Evolutionary conservation across 2,113 vertebrate genomes (phyloP).

Genomic region (Aspiorhynchus laticeps): DNA sequence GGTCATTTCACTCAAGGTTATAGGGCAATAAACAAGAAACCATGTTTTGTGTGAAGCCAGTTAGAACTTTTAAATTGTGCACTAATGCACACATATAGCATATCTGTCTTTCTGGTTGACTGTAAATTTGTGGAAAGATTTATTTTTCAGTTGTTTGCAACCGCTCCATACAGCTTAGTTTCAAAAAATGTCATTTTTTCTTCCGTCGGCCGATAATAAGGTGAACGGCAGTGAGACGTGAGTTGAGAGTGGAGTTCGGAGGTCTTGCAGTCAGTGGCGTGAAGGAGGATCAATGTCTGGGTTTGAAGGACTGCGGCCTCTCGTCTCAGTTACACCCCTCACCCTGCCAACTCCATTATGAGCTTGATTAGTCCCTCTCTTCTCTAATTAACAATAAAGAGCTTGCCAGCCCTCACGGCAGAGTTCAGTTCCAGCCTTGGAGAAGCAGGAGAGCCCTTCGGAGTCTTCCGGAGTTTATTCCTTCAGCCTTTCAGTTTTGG

Average conservation of each 20-base stretch:
- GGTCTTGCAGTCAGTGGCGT: neutral
- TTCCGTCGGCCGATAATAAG: neutral
- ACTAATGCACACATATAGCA: neutral
- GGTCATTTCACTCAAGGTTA: too few species aligned
- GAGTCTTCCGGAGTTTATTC: neutral
- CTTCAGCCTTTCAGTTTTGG: neutral
- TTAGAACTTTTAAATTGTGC: neutral
- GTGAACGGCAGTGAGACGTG: neutral
- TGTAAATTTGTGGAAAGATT: neutral
- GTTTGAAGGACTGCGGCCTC: slow-evolving; percentile 18
- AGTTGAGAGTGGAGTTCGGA: neutral
- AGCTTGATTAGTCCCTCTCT: slow-evolving; percentile 49
- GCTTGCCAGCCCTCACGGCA: neutral
- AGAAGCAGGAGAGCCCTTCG: neutral
- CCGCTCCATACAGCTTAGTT: neutral
- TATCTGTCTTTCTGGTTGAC: neutral
- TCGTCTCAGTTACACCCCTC: slow-evolving; percentile 3
- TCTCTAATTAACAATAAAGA: slow-evolving; percentile 36
- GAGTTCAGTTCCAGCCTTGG: neutral
- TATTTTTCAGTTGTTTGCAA: neutral
- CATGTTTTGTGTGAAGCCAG: neutral
- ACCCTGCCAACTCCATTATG: slow-evolving; percentile 50
- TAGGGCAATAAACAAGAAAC: too few species aligned
- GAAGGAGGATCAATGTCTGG: neutral
- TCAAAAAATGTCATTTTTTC: neutral